Conservation (phyloP, 1,140 invertebrate genomes). For the Hyles vespertilio region DNA sequence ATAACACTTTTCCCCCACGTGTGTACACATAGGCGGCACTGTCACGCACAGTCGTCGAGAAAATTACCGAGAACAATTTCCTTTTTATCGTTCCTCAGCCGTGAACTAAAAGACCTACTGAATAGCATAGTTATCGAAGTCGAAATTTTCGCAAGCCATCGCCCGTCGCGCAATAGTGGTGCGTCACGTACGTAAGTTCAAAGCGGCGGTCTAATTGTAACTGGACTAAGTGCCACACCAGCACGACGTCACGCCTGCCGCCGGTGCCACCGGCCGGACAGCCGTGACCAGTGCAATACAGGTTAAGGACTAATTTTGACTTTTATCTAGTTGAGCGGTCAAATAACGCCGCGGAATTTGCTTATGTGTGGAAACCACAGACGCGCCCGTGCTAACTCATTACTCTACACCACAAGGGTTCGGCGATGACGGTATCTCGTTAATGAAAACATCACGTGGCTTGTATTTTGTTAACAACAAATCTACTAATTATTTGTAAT, state of each 20-base stretch:
- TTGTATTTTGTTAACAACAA: too few species aligned
- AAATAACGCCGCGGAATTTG: too few species aligned
- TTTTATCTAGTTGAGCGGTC: conserved; percentile 6
- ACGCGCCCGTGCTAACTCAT: too few species aligned
- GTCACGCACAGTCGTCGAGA: neutral
- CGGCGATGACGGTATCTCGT: too few species aligned
- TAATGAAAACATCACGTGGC: too few species aligned
- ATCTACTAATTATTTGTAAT: too few species aligned
- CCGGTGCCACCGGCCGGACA: conserved; percentile 13
- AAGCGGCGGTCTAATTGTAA: conserved; percentile 36
- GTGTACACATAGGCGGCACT: neutral
- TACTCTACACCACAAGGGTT: too few species aligned
- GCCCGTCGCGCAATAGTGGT: conserved; percentile 12
- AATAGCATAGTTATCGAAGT: conserved; percentile 36
- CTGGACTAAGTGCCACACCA: conserved; percentile 25
- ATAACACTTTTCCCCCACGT: neutral
- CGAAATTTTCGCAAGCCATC: conserved; percentile 26
- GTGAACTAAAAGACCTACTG: conserved; percentile 51
- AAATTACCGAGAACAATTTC: conserved; percentile 54
- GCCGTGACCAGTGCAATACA: conserved; percentile 26
- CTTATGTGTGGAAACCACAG: neutral
- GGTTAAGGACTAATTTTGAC: conserved; percentile 26
- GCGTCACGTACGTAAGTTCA: conserved; percentile 24
- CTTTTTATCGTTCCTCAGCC: conserved; percentile 41
- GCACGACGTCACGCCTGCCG: conserved; percentile 17